A percentile compares a stretch with the other conserved stretches of the same genome.
Conservation (phyloP, 2,888 invertebrate species). For the Tanytarsus gracilentus region DNA sequence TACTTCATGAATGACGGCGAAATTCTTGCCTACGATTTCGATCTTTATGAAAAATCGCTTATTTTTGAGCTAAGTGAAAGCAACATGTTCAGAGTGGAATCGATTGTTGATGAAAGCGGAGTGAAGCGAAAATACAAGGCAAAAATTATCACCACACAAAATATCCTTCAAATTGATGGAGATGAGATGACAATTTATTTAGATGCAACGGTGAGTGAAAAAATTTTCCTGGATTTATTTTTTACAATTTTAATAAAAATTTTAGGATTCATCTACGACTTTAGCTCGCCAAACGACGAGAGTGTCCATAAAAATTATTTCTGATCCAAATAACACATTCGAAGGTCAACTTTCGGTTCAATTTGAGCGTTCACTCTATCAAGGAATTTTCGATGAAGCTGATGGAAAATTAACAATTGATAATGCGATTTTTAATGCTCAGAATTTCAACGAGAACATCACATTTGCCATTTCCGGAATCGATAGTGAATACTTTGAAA, state of each 20-base stretch:
- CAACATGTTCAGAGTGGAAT: slow-evolving; percentile 30
- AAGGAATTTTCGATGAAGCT: not conserved
- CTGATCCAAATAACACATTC: not conserved
- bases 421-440: not conserved
- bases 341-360: too few relatives aligned
- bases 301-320: not conserved
- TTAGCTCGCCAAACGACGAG: not conserved
- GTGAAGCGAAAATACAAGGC: slow-evolving; percentile 33
- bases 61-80: slow-evolving; percentile 33
- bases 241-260: not conserved
- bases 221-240: not conserved
- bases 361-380: not conserved
- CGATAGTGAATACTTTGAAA: not conserved
- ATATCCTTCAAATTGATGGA: slow-evolving; percentile 31
- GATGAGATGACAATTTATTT: slow-evolving; percentile 34
- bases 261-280: not conserved
- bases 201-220: slow-evolving; percentile 32
- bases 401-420: not conserved
- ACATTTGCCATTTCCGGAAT: not conserved
- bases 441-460: not conserved
- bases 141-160: slow-evolving; percentile 31
- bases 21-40: slow-evolving; percentile 34
- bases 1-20: slow-evolving; percentile 30
- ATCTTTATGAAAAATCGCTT: slow-evolving; percentile 33
- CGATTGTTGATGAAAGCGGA: slow-evolving; percentile 30